Base-by-base conservation (phyloP, 2,797 vertebrate genomes). In the Echeneis naucrates region DNA sequence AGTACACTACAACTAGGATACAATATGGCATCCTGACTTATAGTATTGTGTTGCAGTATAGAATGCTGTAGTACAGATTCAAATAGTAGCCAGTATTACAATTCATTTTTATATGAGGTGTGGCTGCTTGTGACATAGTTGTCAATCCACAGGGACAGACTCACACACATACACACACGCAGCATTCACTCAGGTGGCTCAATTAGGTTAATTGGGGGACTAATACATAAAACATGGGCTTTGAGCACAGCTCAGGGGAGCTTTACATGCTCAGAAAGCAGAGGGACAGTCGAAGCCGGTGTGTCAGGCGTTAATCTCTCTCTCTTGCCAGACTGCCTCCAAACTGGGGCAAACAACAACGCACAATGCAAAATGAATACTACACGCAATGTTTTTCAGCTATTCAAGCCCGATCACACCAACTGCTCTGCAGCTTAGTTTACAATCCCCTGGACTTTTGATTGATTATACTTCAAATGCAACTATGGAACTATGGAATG, bases 201-300 rank as follows among this genome's bases (percentile, higher is more conserved):
- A 90, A 88, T 94, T 91, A 90, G 21, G 68, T 80, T 92, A 92
- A 93, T 88, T 93, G 85, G 92, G 75, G 38, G 67, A 61, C 60
- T 88, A 87, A 93, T 94, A 80, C 92, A 94, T 94, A 91, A 93
- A 87, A 78, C 70, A 88, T 85, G 77, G 60, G 64, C 72, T 83
- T 75, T 84, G 44, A 52, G 65, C 19, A 0, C 69, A 0, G 53
- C 71, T 77, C 77, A 56, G 69, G 74, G 87, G 74, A 74, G 61
- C 60, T 37, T 10, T 56, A 52, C 50, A 47, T 2, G 60, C 74
- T 62, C 55, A 57, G 59, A 16, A 69, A 53, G 80, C 38, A 45
- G 17, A 33, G 45, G 79, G 82, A 71, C 77, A 61, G 33, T 50
- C 30, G 72, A 72, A 81, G 80, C 72, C 68, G 8, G 82, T 2